These are phyloP conservation scores for Semotilus atromaculatus DNA, from an alignment of 2,797 vertebrate species.

Conservation along the genomic window DNA sequence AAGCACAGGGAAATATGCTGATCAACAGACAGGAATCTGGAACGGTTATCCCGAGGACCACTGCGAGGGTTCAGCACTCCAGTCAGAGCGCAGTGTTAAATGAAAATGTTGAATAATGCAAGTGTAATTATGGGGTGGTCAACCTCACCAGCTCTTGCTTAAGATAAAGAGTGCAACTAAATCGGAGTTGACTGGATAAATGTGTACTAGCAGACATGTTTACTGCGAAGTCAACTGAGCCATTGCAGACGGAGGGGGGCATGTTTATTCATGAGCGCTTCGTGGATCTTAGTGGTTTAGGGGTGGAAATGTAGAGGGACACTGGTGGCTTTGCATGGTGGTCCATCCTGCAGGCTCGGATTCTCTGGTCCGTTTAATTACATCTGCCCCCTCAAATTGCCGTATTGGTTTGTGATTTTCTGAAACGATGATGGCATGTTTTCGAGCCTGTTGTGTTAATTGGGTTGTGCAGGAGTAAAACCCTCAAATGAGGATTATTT, in stretches of 20 bases:
- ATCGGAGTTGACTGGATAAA: slow-evolving; percentile 3
- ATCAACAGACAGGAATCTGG: slow-evolving; percentile 39
- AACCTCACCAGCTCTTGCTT: slow-evolving; percentile 37
- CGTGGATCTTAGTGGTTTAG: background rate
- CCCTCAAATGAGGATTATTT: background rate
- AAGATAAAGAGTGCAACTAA: slow-evolving; percentile 36
- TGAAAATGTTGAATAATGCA: slow-evolving; percentile 42
- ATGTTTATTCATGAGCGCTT: slow-evolving; percentile 45
- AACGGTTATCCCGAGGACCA: slow-evolving; percentile 10
- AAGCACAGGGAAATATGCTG: slow-evolving; percentile 29
- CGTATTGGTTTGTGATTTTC: background rate
- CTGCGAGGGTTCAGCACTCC: slow-evolving; percentile 17
- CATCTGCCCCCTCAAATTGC: background rate
- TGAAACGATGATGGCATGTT: slow-evolving; percentile 10
- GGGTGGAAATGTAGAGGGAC: background rate
- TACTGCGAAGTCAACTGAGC: slow-evolving; percentile 24
- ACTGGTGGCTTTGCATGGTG: slow-evolving; percentile 5
- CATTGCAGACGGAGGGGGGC: background rate
- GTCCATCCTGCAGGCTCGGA: slow-evolving; percentile 6
- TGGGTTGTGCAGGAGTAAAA: slow-evolving; percentile 6
- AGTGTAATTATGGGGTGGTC: slow-evolving; percentile 41
- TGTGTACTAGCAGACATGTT: slow-evolving; percentile 34
- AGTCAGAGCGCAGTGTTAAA: slow-evolving; percentile 5
- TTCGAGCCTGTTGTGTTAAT: slow-evolving; percentile 11
- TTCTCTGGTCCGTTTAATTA: slow-evolving; percentile 2